Conservation (phyloP, 2,888 invertebrate genomes). For the Piscicola geometra region DNA sequence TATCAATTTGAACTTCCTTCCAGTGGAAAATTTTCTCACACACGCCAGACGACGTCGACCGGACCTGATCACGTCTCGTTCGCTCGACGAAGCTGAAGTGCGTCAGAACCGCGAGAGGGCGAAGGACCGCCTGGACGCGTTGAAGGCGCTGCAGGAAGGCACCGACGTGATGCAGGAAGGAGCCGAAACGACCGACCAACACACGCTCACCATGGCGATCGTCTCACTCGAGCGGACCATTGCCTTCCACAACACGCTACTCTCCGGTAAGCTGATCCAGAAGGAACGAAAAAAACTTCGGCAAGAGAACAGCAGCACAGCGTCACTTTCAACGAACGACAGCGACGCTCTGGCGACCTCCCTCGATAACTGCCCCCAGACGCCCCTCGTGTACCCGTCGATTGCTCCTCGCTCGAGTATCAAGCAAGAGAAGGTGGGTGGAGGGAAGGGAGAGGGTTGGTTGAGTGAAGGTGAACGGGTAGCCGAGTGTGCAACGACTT, state of each 20-base stretch:
- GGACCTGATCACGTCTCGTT: neutral
- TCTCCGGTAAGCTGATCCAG: constrained; percentile 38
- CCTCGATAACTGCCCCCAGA: neutral
- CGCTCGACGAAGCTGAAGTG: neutral
- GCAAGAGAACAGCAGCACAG: neutral
- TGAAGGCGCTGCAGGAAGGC: neutral
- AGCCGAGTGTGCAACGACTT: too few species aligned
- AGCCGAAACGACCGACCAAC: neutral
- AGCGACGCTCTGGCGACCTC: neutral
- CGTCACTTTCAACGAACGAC: neutral
- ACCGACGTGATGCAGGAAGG: neutral
- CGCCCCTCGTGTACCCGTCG: neutral
- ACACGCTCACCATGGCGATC: constrained; percentile 34
- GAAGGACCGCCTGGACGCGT: neutral
- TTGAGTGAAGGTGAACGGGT: too few species aligned
- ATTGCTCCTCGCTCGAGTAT: constrained; percentile 10
- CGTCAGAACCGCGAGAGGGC: neutral
- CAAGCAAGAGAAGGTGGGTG: constrained; percentile 17
- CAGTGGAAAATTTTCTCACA: too few species aligned
- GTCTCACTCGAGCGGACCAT: constrained; percentile 40
- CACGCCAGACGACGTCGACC: neutral
- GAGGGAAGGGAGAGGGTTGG: neutral
- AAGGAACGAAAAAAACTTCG: constrained; percentile 30
- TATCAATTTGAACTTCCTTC: too few species aligned
- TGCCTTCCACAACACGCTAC: constrained; percentile 38